Evolutionary conservation across 2,888 invertebrate species (phyloP).

Genomic region (Stratiomys singularior): DNA sequence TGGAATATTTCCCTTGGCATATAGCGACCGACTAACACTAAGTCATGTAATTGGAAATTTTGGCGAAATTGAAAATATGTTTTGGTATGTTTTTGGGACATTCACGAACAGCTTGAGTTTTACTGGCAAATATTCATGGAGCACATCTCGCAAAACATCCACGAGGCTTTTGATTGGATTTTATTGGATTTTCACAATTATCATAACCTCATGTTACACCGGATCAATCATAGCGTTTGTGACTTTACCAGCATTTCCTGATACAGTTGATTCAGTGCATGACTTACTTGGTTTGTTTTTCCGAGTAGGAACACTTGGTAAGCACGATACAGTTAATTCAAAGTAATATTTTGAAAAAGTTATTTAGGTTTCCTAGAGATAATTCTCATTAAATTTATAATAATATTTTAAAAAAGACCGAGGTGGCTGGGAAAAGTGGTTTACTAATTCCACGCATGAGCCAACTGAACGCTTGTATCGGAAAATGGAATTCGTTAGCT

Average conservation of each 20-base stretch:
- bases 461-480: slow-evolving; percentile 71
- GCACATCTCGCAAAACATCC: slow-evolving; percentile 74
- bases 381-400: background rate
- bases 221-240: slow-evolving; percentile 88
- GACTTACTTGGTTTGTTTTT: slow-evolving; percentile 76
- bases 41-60: slow-evolving; percentile 74
- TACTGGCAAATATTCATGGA: slow-evolving; percentile 76
- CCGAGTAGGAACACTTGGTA: slow-evolving; percentile 78
- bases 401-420: slow-evolving; percentile 68
- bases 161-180: slow-evolving; percentile 78
- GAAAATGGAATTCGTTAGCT: slow-evolving; percentile 75
- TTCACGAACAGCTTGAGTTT: slow-evolving; percentile 85
- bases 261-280: slow-evolving; percentile 75
- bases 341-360: background rate
- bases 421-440: slow-evolving; percentile 82
- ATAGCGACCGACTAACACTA: slow-evolving; percentile 77
- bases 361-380: no score
- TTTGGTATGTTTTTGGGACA: slow-evolving; percentile 88
- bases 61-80: slow-evolving; percentile 83
- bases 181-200: slow-evolving; percentile 88
- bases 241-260: slow-evolving; percentile 79
- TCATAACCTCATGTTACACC: slow-evolving; percentile 84
- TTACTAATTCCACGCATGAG: slow-evolving; percentile 75
- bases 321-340: background rate
- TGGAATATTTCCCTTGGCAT: slow-evolving; percentile 79